Conservation (phyloP, 2,113 vertebrate species). For the Gallinago media region DNA sequence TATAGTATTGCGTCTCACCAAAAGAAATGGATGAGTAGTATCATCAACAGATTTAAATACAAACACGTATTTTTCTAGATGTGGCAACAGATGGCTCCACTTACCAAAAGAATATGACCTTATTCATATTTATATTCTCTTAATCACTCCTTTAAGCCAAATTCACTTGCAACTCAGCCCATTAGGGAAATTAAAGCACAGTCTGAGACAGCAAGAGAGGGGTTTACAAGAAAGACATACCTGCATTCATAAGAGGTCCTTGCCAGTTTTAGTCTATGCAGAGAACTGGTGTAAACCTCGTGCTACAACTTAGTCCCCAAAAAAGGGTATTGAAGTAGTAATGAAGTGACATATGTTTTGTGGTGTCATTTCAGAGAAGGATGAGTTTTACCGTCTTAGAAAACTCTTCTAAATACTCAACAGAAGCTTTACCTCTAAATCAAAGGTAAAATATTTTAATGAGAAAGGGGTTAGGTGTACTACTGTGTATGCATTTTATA, state of each 20-base stretch:
- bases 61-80: slow-evolving; percentile 16
- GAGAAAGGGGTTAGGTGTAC: background rate
- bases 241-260: background rate
- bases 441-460: background rate
- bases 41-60: background rate
- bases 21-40: background rate
- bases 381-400: background rate
- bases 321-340: background rate
- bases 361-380: background rate
- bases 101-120: slow-evolving; percentile 16
- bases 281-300: background rate
- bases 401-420: background rate
- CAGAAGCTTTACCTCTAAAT: background rate
- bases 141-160: slow-evolving; percentile 30
- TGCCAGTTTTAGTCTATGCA: background rate
- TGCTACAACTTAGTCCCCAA: background rate
- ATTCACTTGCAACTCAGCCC: slow-evolving; percentile 36
- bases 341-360: background rate
- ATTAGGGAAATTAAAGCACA: slow-evolving; percentile 39
- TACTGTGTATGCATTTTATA: background rate
- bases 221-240: slow-evolving; percentile 2
- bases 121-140: slow-evolving; percentile 44
- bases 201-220: slow-evolving; percentile 14
- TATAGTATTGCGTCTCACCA: background rate
- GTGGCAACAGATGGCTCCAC: slow-evolving; percentile 55